Evolutionary conservation across 2,113 vertebrate genomes (phyloP).

Genomic region (Amblyornis subalaris): DNA sequence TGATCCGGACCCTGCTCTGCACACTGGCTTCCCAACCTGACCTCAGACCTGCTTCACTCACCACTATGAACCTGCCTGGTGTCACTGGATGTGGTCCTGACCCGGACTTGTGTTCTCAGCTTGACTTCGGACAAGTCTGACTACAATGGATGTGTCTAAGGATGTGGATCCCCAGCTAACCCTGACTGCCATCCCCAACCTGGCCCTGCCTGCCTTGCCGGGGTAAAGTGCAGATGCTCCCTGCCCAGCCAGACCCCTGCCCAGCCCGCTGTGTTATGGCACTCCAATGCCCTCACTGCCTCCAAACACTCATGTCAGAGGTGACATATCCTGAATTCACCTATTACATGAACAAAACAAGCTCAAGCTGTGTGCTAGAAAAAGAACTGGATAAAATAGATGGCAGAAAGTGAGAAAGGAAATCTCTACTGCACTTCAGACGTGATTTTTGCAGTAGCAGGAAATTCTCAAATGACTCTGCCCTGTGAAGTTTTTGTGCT

Average conservation of each 20-base stretch:
- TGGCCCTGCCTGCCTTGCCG: background rate
- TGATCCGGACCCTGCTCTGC: background rate
- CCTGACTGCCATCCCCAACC: rapidly evolving
- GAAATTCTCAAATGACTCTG: background rate
- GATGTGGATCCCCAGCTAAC: background rate
- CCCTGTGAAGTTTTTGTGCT: background rate
- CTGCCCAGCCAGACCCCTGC: background rate
- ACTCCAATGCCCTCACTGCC: background rate
- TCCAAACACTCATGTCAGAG: background rate
- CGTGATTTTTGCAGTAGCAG: background rate
- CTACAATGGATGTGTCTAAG: rapidly evolving
- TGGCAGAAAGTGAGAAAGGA: background rate
- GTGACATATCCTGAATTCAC: background rate
- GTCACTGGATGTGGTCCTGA: background rate
- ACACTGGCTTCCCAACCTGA: background rate
- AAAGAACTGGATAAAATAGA: background rate
- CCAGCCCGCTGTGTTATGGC: rapidly evolving
- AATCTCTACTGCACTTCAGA: background rate
- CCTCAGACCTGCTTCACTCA: background rate
- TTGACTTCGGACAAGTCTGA: background rate
- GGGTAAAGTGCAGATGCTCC: background rate
- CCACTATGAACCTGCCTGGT: rapidly evolving
- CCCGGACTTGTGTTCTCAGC: background rate
- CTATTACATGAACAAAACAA: background rate
- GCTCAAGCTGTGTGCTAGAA: background rate